Conservation (phyloP, 1,140 invertebrate genomes). For the Temnothorax curvispinosus region DNA sequence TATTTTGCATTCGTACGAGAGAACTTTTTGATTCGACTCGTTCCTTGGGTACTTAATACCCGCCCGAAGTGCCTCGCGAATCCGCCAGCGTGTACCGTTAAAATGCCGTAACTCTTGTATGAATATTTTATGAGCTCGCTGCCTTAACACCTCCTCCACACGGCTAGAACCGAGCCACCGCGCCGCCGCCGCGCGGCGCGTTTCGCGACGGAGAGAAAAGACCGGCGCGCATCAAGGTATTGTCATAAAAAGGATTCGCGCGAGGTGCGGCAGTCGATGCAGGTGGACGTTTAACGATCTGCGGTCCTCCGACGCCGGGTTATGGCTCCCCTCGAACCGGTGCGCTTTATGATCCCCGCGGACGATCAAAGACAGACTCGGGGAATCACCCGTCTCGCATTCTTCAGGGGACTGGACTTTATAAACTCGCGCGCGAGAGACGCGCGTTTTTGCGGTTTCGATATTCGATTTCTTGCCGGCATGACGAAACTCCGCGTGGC, state of each 20-base stretch:
- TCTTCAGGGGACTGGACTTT: constrained; percentile 20
- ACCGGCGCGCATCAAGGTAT: neutral
- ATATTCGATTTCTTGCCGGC: neutral
- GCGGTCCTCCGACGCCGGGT: constrained; percentile 8
- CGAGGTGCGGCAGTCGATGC: neutral
- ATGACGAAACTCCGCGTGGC: neutral
- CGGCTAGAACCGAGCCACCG: neutral
- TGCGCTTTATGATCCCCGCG: constrained; percentile 35
- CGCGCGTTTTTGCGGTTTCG: neutral
- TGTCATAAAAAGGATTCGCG: constrained; percentile 41
- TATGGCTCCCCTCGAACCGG: neutral
- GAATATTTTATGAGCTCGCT: constrained; percentile 52
- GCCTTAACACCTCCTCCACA: constrained; percentile 20
- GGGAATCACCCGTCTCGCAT: constrained; percentile 6
- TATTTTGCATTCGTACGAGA: neutral
- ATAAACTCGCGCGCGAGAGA: constrained; percentile 25
- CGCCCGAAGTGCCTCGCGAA: neutral
- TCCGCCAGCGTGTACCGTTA: constrained; percentile 23
- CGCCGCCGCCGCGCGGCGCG: neutral
- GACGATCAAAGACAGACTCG: constrained; percentile 35
- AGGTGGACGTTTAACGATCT: constrained; percentile 53
- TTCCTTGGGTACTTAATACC: constrained; percentile 1
- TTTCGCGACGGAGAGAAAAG: neutral
- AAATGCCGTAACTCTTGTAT: constrained; percentile 37
- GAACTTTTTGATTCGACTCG: neutral